Evolutionary conservation across 2,888 invertebrate genomes (phyloP), one percentile per base, ranked within the genome.

Genomic region (Antitype chi): DNA sequence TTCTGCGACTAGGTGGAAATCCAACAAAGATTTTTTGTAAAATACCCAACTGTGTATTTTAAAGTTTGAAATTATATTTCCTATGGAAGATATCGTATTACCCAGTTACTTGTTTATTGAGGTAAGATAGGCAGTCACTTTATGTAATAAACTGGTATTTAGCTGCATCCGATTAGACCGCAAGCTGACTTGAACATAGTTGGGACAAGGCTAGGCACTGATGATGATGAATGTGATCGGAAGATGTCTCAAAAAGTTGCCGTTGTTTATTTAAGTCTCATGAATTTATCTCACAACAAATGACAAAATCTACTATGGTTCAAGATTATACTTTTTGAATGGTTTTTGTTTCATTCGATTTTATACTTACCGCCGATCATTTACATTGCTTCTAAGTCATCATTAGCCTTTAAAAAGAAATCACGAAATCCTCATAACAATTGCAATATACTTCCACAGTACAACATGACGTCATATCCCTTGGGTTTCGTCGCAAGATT

Each of bases 401-500:
- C 38, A 9, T n/a, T 9, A 23, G 5, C 23, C 15, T 20, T n/a
- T 63, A 32, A 70, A 68, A 59, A 64, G 23, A 68, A 63, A 57
- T 11, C 17, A 23, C 15, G 43, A n/a, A 78, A 20, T 57, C 23
- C 17, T 49, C 15, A 53, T 28, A 70, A 53, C 23, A 52, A 52
- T 49, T 15, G 38, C 38, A 55, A 43, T 64, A 59, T 13, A 55
- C 32, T 17, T 71, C 43, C 17, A 28, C 57, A 62, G 28, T 62
- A 74, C 7, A 57, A 64, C 66, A 82, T 67, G 60, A 72, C 49
- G 28, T 38, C n/a, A 63, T 25, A 68, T 70, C 91, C 92, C 91
- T 83, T 85, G 89, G 88, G 89, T 86, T 88, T 86, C 87, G 89
- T 86, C 84, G 85, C 87, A 92, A 91, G 93, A 94, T 93, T 93